These are phyloP conservation scores for Poecilia wingei DNA, from an alignment of 2,797 vertebrate species.

Conservation along the genomic window DNA sequence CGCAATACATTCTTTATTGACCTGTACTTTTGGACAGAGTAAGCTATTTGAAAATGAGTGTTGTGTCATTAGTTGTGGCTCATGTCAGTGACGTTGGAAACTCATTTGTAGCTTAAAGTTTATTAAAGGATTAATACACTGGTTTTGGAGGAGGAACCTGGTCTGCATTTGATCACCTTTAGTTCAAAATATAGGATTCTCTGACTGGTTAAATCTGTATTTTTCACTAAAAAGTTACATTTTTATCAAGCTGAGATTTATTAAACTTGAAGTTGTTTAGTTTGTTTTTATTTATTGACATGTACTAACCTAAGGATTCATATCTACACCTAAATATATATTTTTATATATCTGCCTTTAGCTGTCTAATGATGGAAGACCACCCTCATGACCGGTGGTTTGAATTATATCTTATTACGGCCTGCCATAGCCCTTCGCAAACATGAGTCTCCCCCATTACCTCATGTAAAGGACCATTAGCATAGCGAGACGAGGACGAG, in stretches of 20 bases:
- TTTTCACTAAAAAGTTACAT: neutral
- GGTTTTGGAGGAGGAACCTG: neutral
- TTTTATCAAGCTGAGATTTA: neutral
- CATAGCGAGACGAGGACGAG: constrained; percentile 4
- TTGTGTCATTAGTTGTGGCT: neutral
- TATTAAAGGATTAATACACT: neutral
- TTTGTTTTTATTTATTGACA: neutral
- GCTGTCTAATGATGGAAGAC: neutral
- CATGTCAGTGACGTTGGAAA: neutral
- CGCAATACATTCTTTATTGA: neutral
- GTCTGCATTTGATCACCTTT: neutral
- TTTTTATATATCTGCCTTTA: neutral
- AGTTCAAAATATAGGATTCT: neutral
- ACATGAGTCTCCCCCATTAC: neutral
- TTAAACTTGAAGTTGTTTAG: neutral
- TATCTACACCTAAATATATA: neutral
- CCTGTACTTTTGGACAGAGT: neutral
- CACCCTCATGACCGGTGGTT: neutral
- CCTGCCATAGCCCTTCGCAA: neutral
- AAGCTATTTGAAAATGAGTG: neutral
- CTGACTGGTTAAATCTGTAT: neutral
- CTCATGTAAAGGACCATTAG: neutral
- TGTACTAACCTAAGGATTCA: neutral
- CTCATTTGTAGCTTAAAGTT: neutral
- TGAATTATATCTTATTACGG: neutral